Evolutionary conservation across 2,888 invertebrate species (phyloP), one percentile per base, ranked within the genome.

Genomic region (Notodonta ziczac): DNA sequence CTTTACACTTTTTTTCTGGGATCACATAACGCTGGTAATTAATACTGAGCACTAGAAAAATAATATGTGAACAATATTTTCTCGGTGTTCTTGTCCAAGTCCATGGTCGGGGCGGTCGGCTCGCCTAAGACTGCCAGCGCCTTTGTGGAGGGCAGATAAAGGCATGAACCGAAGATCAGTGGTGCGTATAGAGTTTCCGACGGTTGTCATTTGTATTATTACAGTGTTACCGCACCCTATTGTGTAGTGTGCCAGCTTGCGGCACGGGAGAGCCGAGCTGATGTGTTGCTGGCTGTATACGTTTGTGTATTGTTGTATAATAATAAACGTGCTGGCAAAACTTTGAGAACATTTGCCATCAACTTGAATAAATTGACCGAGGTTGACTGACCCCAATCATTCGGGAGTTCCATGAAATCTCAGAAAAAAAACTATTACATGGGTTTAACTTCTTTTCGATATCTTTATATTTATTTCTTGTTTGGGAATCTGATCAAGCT

Each of bases 111-210:
- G 4, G 57, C n/a, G 60, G 32, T 13, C 5, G 10, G 1, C 14
- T 5, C 46, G 52, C 40, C 61, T 56, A 69, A 78, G 72, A 76
- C 76, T 56, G 73, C 59, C 60, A 60, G 44, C 59, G 67, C 65
- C 69, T 71, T 73, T 75, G 76, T 76, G 66, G 42, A 58, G 60
- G 59, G 12, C 66, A 65, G 76, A 73, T 76, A 77, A 71, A 76
- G 71, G 78, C 71, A 61, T 59, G 65, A 69, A 58, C 65, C 59
- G 59, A 61, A 57, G 66, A 58, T 63, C 64, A 50, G 56, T 48
- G 56, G 48, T 54, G 48, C 48, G 57, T 59, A 60, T 39, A 50
- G 40, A 46, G 46, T 54, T 54, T 44, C 52, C 39, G 40, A 5
- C 40, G 55, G 58, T 61, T 63, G 65, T 68, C 72, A 63, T 57